phyloP scores from a whole-genome alignment of 2,113 vertebrate genomes.

The Fregetta grallaria region DNA sequence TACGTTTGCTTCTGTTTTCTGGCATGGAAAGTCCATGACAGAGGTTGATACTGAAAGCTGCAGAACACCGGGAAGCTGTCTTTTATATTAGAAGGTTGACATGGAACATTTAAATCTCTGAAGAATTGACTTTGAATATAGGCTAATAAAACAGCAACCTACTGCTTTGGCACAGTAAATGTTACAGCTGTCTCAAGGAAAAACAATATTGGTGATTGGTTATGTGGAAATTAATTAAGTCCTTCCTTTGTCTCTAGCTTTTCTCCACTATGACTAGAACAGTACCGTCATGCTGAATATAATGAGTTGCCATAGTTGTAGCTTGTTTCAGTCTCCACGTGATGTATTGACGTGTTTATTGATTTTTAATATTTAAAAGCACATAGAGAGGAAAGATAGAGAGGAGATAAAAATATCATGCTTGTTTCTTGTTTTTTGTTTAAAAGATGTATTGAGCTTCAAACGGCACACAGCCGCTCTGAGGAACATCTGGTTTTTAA shows the following conservation, averaged over 20 bases:
- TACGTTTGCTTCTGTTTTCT: background rate
- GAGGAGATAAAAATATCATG: background rate
- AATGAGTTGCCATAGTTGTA: background rate
- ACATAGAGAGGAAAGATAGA: background rate
- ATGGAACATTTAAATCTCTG: constrained; percentile 2
- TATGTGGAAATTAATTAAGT: constrained; percentile 46
- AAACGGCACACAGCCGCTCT: background rate
- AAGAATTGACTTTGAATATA: constrained; percentile 28
- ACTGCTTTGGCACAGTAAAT: background rate
- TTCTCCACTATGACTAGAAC: background rate
- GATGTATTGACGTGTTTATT: background rate
- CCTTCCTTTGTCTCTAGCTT: background rate
- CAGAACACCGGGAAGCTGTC: background rate
- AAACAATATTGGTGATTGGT: constrained; percentile 12
- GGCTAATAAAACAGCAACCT: constrained; percentile 35
- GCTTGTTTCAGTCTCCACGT: background rate
- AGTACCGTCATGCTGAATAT: background rate
- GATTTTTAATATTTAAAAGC: background rate
- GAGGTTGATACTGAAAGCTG: background rate
- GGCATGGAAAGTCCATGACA: background rate
- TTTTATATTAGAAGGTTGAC: constrained; percentile 32
- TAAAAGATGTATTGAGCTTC: background rate
- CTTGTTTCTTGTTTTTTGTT: background rate
- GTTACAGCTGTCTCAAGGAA: background rate
- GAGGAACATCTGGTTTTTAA: background rate